Base-by-base conservation (phyloP, 1,140 invertebrate species). In the Drosophila funebris region DNA sequence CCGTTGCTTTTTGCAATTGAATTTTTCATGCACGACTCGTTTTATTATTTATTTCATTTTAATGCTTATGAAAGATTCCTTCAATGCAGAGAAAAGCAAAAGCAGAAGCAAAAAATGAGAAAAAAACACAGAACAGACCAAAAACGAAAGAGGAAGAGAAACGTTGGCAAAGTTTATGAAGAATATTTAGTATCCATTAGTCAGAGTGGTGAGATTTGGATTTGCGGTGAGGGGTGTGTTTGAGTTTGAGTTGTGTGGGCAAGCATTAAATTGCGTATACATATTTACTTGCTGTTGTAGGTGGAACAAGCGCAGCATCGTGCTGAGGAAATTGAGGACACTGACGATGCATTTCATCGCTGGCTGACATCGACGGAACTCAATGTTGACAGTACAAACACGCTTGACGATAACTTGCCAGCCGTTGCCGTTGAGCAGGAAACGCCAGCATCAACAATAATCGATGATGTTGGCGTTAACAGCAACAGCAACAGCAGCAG, bases 361-460 rank as follows among this genome's bases (percentile, higher is more conserved):
- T 91, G 90, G 90, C 70, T 91, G 64, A 91, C 89, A 69, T 91
- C 90, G 27, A 91, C 90, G 29, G 90, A 91, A 57, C 76, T 74
- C 31, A 91, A 85, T 50, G 73, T 73, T 69, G 73, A 80, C 52
- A 82, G 71, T 70, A 85, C 73, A 52, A 89, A 78, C 73, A 76
- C 69, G 50, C 57, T 77, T 11, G 78, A 79, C 73, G 85, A 73
- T 60, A 73, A 50, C 77, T 62, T 75, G 63, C 62, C 58, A 87
- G 77, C 77, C 14, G 67, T 41, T 71, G 56, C 53, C 8, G 61
- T 46, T 29, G 77, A 72, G 74, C 78, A 81, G 81, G 81, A 85
- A 82, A 75, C 71, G 66, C 70, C 81, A 61, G 54, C 81, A 69
- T 85, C 81, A 73, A 85, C 81, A 75, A 85, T 85, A 85, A 85